Evolutionary conservation across 2,888 invertebrate species (phyloP), one percentile per base, ranked within the genome.

Genomic region (Oasisia sp.): DNA sequence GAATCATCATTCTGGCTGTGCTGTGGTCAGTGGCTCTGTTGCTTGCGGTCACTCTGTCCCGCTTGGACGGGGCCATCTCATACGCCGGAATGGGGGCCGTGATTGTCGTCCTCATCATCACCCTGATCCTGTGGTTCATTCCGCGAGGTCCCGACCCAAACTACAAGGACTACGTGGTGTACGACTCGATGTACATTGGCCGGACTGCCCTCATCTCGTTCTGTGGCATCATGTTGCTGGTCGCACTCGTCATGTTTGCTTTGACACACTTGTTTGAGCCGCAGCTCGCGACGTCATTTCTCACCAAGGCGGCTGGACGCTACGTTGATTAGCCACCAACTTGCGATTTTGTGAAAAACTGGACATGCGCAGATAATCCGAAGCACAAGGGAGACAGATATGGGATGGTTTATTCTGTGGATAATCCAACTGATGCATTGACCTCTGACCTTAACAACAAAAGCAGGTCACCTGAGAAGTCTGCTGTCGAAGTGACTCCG

Each of bases 11-110:
- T 45, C 94, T 95, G 50, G 94, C 94, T 19, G 94, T 95, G 45
- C 93, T 95, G 19, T 95, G 95, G 95, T 93, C 94, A 0, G 44
- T 95, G 19, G 94, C 94, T 89, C 38, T 95, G 4, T 93, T 95
- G 44, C 89, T 95, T 4, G 95, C 95, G 92, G 32, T 95, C 7
- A 92, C 94, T 3, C 94, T 95, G 56, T 94, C 95, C n/a, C 93
- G 95, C 91, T 94, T 95, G 32, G 94, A 94, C 44, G 95, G 95
- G 32, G 94, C 94, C 32, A n/a, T 93, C 5, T 92, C 93, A 19
- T 92, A 92, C 44, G 93, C 92, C 2, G 93, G 93, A 38, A 32
- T 92, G 27, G 93, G 91, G 14, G 50, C 89, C 8, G 89, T 94
- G n/a, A 27, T 93, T 27, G 27, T 93, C 19, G 93, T 93, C n/a